These are phyloP conservation scores for Micoletzkya japonica DNA, from an alignment of 2,888 invertebrate species.

Conservation along the genomic window DNA sequence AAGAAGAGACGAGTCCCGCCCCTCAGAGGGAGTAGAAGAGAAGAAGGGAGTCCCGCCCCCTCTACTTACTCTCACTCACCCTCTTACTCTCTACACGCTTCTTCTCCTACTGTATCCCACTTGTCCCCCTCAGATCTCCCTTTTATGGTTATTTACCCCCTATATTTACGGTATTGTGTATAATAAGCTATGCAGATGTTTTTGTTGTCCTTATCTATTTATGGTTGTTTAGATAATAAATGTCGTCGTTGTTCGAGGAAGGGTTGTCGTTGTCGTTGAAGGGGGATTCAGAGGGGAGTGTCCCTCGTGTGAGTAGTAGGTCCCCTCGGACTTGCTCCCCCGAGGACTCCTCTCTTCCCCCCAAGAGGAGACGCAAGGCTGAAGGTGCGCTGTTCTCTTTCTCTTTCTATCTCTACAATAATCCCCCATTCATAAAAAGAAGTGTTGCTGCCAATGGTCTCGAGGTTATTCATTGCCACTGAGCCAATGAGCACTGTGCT, in stretches of 20 bases:
- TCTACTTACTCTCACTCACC: slow-evolving; percentile 1
- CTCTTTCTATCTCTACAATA: too few relatives aligned
- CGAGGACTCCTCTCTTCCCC: neutral
- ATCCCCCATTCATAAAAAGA: too few relatives aligned
- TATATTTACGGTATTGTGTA: too few relatives aligned
- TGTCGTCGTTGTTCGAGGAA: too few relatives aligned
- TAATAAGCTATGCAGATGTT: neutral
- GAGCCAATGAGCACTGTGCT: too few relatives aligned
- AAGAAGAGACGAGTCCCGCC: neutral
- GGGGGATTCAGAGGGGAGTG: too few relatives aligned
- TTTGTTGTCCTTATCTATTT: neutral
- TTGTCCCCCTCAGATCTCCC: neutral
- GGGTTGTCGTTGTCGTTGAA: too few relatives aligned
- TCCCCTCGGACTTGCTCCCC: too few relatives aligned
- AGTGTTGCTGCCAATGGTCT: neutral
- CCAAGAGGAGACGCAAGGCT: slow-evolving; percentile 16
- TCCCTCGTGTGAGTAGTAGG: too few relatives aligned
- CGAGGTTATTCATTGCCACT: too few relatives aligned
- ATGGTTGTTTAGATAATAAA: neutral
- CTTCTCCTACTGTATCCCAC: slow-evolving; percentile 12
- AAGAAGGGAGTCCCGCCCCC: neutral
- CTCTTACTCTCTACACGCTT: slow-evolving; percentile 2
- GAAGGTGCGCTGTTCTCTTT: neutral
- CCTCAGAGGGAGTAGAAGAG: neutral
- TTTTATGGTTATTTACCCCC: too few relatives aligned